A percentile compares a stretch with the other conserved stretches of the same genome.
These are phyloP conservation scores for Salvelinus sp. DNA, from an alignment of 2,113 vertebrate species.

Conservation along the genomic window DNA sequence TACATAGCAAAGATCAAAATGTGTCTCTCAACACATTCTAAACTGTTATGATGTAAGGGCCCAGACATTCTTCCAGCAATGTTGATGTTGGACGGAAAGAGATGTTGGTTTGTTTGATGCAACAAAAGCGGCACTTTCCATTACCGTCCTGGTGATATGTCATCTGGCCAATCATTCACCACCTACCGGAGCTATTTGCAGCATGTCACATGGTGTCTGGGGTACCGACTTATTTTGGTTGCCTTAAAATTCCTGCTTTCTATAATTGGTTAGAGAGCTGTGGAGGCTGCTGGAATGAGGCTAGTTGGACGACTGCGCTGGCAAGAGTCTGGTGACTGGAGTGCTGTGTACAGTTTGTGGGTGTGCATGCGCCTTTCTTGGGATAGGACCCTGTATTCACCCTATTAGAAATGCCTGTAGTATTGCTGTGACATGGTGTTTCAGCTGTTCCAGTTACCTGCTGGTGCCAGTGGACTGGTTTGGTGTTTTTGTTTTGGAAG, in stretches of 20 bases:
- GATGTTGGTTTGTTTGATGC: neutral
- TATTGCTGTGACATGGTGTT: neutral
- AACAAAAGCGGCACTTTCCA: neutral
- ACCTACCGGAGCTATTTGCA: slow-evolving; percentile 15
- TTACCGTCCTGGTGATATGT: neutral
- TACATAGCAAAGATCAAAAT: neutral
- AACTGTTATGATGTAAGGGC: neutral
- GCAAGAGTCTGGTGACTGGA: neutral
- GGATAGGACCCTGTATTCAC: neutral
- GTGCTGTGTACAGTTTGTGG: neutral
- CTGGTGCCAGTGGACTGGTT: neutral
- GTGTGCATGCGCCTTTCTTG: neutral
- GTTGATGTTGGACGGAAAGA: neutral
- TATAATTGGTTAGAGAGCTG: slow-evolving; percentile 1
- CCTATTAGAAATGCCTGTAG: no score
- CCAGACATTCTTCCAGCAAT: neutral
- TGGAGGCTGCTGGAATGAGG: neutral
- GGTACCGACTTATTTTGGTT: slow-evolving; percentile 38
- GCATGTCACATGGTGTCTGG: slow-evolving; percentile 20
- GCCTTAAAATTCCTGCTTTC: slow-evolving; percentile 13
- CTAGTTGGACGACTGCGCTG: neutral
- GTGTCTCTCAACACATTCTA: neutral
- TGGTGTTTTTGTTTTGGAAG: neutral
- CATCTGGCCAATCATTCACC: slow-evolving; percentile 17
- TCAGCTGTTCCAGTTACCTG: neutral